Percentiles rank a stretch among this genome's conserved stretches.
Evolutionary conservation across 2,888 invertebrate species (phyloP).

Genomic region (Lycocerus yunnanus): DNA sequence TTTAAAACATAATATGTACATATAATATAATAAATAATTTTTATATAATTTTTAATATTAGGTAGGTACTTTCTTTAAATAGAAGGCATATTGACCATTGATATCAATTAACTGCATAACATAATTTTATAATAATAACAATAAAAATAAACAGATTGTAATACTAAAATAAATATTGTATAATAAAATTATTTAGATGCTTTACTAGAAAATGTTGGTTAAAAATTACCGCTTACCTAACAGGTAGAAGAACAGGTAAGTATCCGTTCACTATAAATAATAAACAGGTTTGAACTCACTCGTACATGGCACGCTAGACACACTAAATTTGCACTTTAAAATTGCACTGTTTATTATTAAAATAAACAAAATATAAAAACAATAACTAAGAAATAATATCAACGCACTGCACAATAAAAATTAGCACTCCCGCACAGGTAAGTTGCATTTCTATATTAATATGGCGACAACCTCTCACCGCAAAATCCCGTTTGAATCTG

Average conservation of each 20-base stretch:
- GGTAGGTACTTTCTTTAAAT: no score
- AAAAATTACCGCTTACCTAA: slow-evolving; percentile 26
- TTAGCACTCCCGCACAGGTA: slow-evolving; percentile 11
- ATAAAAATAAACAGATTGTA: neutral
- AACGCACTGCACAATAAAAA: slow-evolving; percentile 5
- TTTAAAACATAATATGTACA: neutral
- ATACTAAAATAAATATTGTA: neutral
- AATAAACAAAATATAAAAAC: neutral
- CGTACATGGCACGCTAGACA: slow-evolving; percentile 10
- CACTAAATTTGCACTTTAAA: neutral
- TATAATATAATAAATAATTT: no score
- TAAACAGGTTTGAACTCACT: slow-evolving; percentile 22
- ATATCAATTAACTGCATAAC: neutral
- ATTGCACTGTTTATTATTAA: neutral
- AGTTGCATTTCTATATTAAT: slow-evolving; percentile 22
- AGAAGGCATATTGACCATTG: neutral
- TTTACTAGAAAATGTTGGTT: neutral
- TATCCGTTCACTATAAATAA: slow-evolving; percentile 14
- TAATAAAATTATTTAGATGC: neutral
- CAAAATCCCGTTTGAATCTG: slow-evolving; percentile 38
- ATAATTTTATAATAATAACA: neutral
- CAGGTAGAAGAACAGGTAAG: slow-evolving; percentile 24
- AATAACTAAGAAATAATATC: neutral
- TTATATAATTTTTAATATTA: no score
- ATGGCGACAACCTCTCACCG: slow-evolving; percentile 35